Conservation (phyloP, 1,140 invertebrate genomes). For the Laupala kohalensis region DNA sequence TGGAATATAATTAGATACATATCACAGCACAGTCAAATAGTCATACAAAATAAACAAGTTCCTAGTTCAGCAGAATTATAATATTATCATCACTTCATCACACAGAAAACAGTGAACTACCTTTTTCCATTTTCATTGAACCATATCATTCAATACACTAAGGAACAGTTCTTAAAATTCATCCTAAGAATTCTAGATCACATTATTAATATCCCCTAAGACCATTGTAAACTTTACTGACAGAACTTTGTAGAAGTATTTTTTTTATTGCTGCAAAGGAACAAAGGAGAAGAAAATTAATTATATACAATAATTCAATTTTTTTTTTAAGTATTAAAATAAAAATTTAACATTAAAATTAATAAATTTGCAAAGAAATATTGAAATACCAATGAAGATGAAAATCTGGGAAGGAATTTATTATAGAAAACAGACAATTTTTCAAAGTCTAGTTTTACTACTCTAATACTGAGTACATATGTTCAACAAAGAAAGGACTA, state of each 20-base stretch:
- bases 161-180: not conserved
- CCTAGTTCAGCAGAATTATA: too few relatives aligned
- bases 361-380: not conserved
- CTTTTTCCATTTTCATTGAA: too few relatives aligned
- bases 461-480: too few relatives aligned
- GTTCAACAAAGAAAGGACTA: too few relatives aligned
- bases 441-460: too few relatives aligned
- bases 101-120: too few relatives aligned
- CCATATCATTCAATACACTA: not conserved
- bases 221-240: constrained; percentile 63
- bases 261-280: constrained; percentile 49
- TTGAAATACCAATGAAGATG: not conserved
- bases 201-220: constrained; percentile 33
- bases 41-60: too few relatives aligned
- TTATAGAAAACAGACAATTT: too few relatives aligned
- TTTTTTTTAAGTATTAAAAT: not conserved
- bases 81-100: too few relatives aligned
- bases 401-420: not conserved
- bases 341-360: not conserved
- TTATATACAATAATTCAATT: not conserved
- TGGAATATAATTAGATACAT: not conserved
- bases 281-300: constrained; percentile 17
- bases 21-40: not conserved
- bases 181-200: not conserved
- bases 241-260: constrained; percentile 50